Base-by-base conservation (phyloP, 2,797 vertebrate species). In the Perodicticus potto region DNA sequence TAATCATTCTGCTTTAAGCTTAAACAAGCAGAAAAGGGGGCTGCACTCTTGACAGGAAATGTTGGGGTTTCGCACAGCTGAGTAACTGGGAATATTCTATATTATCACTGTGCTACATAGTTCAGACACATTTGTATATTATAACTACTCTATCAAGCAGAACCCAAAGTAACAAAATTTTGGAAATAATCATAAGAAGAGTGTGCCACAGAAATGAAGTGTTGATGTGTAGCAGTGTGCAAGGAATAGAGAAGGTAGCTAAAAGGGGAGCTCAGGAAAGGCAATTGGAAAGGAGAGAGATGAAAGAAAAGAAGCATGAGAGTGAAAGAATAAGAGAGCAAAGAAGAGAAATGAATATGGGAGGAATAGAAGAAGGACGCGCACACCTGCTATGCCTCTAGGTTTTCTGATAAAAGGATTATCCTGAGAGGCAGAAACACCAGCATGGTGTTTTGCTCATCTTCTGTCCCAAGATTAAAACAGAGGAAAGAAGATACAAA, bases 401-500 rank as follows among this genome's bases (percentile, higher is more conserved):
- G 34, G n/a, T 63, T 70, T 69, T 77, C 43, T 83, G 19, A 77
- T 80, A 3, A 40, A 13, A 45, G 63, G 49, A 27, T 6, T 1
- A 0, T 67, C 43, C 25, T 17, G 2, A 27, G 16, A 37, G 4
- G 23, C 1, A 49, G 65, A 89, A 19, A 78, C 74, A 86, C 17
- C 8, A 63, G 12, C 49, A 5, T 6, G 23, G 67, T 40, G 11
- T 83, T 65, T 59, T 25, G 25, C 37, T 95, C 91, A 81, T 86
- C 91, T 95, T 86, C 93, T 97, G 92, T 90, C 76, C 70, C 94
- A 37, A 87, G 23, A 91, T 20, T 65, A 82, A 88, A 93, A 76
- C 32, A 87, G 1, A 89, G 43, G 69, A 74, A 65, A 72, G n/a
- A 83, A 93, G 57, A 76, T 57, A 59, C 10, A 65, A 40, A 40